These are phyloP conservation scores for Siniperca scherzeri DNA, from an alignment of 2,797 vertebrate species.

Conservation along the genomic window DNA sequence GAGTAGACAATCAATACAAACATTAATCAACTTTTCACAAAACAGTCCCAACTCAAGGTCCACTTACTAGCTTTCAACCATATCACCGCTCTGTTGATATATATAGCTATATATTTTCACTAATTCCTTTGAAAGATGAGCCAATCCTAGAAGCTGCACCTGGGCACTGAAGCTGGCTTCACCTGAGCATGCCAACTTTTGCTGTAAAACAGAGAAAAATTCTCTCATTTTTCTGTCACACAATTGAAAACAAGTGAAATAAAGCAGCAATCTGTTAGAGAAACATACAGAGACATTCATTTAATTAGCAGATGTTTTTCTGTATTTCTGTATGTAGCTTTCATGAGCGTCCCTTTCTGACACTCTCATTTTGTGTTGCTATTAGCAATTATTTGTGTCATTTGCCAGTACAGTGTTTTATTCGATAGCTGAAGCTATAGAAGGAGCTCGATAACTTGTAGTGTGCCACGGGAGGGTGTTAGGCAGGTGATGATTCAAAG, in stretches of 20 bases:
- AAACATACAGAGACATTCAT: not conserved
- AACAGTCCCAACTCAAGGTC: not conserved
- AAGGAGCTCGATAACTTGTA: constrained; percentile 47
- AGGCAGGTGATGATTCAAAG: constrained; percentile 40
- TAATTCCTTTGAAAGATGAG: not conserved
- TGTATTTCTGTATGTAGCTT: not conserved
- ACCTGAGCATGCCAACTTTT: constrained; percentile 5
- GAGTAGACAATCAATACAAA: not conserved
- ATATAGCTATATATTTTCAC: not conserved
- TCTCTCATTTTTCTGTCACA: not conserved
- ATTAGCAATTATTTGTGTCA: constrained; percentile 15
- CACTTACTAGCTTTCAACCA: not conserved
- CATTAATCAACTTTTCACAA: not conserved
- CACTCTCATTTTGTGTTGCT: constrained; percentile 14
- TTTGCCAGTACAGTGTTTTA: constrained; percentile 48
- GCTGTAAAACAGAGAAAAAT: not conserved
- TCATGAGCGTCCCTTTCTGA: not conserved
- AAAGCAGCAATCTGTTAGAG: not conserved
- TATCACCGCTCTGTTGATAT: not conserved
- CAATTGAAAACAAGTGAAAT: not conserved
- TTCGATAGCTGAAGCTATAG: constrained; percentile 51
- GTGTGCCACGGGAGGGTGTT: constrained; percentile 35
- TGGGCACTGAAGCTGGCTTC: constrained; percentile 5
- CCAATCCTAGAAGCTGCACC: constrained; percentile 8
- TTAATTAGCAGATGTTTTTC: not conserved